phyloP scores from a whole-genome alignment of 1,140 invertebrate genomes.

The Leucophenga varia region DNA sequence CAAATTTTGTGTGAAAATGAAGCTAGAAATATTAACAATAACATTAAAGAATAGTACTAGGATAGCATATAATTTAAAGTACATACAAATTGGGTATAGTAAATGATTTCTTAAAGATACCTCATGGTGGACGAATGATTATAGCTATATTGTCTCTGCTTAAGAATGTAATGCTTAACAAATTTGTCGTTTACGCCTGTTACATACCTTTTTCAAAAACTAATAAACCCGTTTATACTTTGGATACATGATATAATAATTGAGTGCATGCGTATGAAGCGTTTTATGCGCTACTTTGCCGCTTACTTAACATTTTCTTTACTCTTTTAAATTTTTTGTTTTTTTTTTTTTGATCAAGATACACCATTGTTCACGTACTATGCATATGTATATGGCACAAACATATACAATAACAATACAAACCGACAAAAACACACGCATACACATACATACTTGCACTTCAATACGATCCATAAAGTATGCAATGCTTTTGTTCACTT shows the following conservation, averaged over 20 bases:
- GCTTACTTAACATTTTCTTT: constrained; percentile 33
- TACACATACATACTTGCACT: not conserved
- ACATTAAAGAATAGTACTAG: no score
- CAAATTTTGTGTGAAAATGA: no score
- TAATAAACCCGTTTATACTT: no score
- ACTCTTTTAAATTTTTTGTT: not conserved
- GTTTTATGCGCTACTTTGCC: constrained; percentile 45
- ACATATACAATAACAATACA: no score
- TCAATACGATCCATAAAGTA: not conserved
- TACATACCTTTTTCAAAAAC: no score
- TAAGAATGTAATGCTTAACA: not conserved
- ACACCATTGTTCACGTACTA: constrained; percentile 1
- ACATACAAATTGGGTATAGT: no score
- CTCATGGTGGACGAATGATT: no score
- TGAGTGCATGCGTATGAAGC: constrained; percentile 51
- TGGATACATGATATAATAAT: constrained; percentile 24
- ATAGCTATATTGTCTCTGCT: constrained; percentile 3
- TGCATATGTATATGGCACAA: no score
- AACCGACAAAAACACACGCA: constrained; percentile 14
- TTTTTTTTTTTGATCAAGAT: not conserved
- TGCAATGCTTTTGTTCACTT: not conserved
- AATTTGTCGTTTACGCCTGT: no score
- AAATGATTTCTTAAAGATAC: no score
- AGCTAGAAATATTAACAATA: no score
- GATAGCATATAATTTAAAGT: no score